Evolutionary conservation across 2,113 vertebrate species (phyloP).

Genomic region (Bambusicola thoracicus): DNA sequence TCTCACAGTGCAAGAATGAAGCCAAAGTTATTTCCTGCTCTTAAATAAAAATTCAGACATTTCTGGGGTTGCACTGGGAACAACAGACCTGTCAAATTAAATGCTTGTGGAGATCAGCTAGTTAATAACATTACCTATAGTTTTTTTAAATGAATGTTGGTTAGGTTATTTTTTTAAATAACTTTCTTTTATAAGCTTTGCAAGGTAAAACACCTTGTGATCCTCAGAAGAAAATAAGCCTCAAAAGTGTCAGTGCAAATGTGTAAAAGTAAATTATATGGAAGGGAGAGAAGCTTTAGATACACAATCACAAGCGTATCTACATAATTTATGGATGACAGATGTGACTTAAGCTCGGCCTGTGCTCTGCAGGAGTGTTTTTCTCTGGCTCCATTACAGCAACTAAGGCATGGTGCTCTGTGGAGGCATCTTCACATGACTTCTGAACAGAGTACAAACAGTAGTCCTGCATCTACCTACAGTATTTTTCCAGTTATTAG

Average conservation of each 20-base stretch:
- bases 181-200: neutral
- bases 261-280: neutral
- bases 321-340: neutral
- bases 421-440: neutral
- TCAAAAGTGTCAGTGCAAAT: neutral
- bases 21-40: constrained; percentile 25
- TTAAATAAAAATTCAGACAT: constrained; percentile 18
- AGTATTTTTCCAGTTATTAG: neutral
- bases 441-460: rapidly evolving
- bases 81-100: constrained; percentile 26
- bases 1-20: constrained; percentile 11
- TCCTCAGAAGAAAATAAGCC: neutral
- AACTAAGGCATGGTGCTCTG: neutral
- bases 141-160: neutral
- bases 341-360: neutral
- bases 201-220: neutral
- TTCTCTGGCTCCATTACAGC: neutral
- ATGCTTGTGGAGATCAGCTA: constrained; percentile 16
- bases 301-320: neutral
- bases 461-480: neutral
- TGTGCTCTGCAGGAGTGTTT: neutral
- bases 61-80: constrained; percentile 20
- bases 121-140: neutral
- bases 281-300: neutral
- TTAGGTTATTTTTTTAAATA: constrained; percentile 4